These are phyloP conservation scores for Eristalis intricaria DNA, from an alignment of 2,888 invertebrate genomes.

Conservation along the genomic window DNA sequence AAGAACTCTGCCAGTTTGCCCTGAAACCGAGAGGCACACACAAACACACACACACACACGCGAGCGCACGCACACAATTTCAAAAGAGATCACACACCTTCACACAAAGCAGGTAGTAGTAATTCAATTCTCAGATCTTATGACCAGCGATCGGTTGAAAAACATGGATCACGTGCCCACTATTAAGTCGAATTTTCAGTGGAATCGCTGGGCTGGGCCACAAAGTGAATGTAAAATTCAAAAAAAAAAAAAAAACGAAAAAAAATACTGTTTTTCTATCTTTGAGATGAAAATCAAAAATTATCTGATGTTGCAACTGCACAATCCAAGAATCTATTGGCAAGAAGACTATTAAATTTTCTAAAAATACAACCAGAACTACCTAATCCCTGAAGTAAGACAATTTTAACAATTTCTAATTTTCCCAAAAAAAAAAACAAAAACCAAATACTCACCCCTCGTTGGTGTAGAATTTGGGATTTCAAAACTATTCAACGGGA, in stretches of 20 bases:
- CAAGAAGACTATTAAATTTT: slow-evolving; percentile 24
- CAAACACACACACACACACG: no score
- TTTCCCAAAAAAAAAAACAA: background rate
- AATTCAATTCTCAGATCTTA: slow-evolving; percentile 41
- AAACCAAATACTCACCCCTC: slow-evolving; percentile 41
- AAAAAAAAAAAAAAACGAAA: no score
- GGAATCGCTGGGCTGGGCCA: background rate
- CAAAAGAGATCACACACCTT: slow-evolving; percentile 40
- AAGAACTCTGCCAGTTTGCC: slow-evolving; percentile 44
- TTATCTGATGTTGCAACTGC: slow-evolving; percentile 7
- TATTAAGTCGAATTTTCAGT: slow-evolving; percentile 11
- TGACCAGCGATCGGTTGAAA: slow-evolving; percentile 38
- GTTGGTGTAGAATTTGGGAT: slow-evolving; percentile 3
- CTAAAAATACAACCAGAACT: slow-evolving; percentile 60
- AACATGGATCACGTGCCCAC: slow-evolving; percentile 52
- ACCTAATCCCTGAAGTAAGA: slow-evolving; percentile 24
- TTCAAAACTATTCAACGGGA: background rate
- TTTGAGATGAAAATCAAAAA: slow-evolving; percentile 1
- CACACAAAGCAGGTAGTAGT: slow-evolving; percentile 38
- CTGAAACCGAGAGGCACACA: slow-evolving; percentile 18
- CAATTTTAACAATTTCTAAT: background rate
- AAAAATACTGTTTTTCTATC: slow-evolving; percentile 30
- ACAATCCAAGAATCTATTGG: slow-evolving; percentile 24
- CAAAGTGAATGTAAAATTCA: background rate
- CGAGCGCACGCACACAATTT: slow-evolving; percentile 4